phyloP scores from a whole-genome alignment of 2,888 invertebrate species.

The Apantesis nais region DNA sequence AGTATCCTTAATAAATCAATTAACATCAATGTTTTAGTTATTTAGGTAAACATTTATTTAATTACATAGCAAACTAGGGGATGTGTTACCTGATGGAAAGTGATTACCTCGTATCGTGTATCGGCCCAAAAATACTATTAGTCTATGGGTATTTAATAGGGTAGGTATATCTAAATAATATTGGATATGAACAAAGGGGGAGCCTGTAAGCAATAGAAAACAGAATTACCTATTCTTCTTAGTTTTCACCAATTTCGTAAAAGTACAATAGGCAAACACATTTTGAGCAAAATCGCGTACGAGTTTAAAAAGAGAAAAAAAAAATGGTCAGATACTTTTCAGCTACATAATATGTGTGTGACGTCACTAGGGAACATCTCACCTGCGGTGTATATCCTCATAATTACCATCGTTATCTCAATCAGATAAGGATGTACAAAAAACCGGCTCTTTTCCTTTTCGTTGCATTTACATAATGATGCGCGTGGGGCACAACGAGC shows the following conservation, averaged over 20 bases:
- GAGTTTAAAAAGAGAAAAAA: background rate
- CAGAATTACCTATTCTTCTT: too few species aligned
- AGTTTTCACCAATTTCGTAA: too few species aligned
- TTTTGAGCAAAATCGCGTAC: background rate
- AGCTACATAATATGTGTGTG: conserved; percentile 28
- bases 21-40: background rate
- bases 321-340: background rate
- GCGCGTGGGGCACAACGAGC: conserved; percentile 79
- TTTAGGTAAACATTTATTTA: background rate
- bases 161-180: too few species aligned
- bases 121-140: too few species aligned
- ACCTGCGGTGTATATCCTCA: conserved; percentile 70
- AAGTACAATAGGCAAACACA: background rate
- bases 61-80: background rate
- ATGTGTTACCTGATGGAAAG: background rate
- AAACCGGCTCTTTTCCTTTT: conserved; percentile 75
- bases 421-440: conserved; percentile 77
- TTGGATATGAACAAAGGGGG: too few species aligned
- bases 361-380: conserved; percentile 71
- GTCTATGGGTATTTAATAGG: too few species aligned
- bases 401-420: conserved; percentile 79
- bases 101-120: background rate
- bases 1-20: too few species aligned
- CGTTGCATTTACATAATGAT: conserved; percentile 82
- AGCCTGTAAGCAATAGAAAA: too few species aligned